Evolutionary conservation across 2,113 vertebrate genomes (phyloP), one percentile per base, ranked within the genome.

Genomic region (Prinia subflava): DNA sequence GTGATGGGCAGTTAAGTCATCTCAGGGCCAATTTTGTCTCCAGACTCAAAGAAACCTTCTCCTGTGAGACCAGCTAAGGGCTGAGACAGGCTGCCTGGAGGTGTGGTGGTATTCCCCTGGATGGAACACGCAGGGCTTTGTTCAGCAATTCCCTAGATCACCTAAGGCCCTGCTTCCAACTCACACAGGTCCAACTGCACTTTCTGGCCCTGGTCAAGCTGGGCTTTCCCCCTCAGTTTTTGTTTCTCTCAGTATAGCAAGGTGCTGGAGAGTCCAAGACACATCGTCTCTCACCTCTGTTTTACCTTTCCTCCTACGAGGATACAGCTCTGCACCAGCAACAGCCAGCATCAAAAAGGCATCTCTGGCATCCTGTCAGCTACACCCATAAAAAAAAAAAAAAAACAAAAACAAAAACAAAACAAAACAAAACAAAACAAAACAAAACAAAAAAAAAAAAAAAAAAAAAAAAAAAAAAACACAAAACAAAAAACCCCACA

Each of bases 141-240:
- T 39, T 33, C 77, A 11, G 39, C 57, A 79, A 28, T 20, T 30
- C 27, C 17, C 31, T 30, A 2, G 3, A 22, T 35, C 17, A 52
- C 22, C n/a, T 33, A 57, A 78, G 22, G 33, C 33, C 42, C 24
- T 39, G 42, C 52, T 87, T 63, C 65, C 47, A 80, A 20, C 18
- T 50, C 0, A 1, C 0, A 0, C 8, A 55, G 47, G 33, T 7
- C 25, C 9, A 71, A 15, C 23, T 5, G 2, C 3, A 8, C 23
- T 81, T 57, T 56, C 49, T 81, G 63, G 31, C 59, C n/a, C 17
- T 19, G 8, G 64, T 28, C 64, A 93, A 25, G 10, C 10, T 46
- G 33, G 20, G 23, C 37, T 70, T 78, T 50, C 16, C 37, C 35
- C 25, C 44, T 6, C 27, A 33, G 15, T 4, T 84, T 52, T 44